Conservation (phyloP, 2,888 invertebrate genomes). For the Tipula vernalis region DNA sequence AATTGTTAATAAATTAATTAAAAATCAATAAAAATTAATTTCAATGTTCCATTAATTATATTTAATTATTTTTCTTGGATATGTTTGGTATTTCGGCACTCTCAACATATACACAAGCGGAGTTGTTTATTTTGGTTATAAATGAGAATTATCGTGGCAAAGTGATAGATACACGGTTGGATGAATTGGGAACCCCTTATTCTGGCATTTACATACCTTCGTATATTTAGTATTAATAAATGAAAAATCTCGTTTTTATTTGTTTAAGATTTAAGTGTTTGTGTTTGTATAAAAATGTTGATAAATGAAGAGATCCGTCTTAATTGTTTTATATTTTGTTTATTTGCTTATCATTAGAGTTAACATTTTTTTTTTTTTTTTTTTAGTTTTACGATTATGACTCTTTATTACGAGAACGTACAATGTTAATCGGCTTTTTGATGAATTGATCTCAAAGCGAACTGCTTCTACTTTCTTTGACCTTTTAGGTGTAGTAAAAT, state of each 20-base stretch:
- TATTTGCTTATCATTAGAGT: neutral
- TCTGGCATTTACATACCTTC: neutral
- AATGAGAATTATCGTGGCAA: neutral
- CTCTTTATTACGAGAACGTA: neutral
- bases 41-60: neutral
- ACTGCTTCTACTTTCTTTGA: too few relatives aligned
- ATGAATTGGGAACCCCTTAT: neutral
- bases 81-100: neutral
- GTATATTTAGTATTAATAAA: too few relatives aligned
- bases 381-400: neutral
- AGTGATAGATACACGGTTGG: neutral
- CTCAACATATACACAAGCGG: neutral
- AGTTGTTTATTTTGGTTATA: neutral
- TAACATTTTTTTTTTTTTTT: neutral
- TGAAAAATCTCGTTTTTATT: neutral
- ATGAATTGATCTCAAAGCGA: neutral
- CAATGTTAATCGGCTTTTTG: neutral
- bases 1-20: neutral
- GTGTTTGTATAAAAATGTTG: neutral
- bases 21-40: neutral
- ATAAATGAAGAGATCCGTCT: neutral
- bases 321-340: neutral
- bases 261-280: neutral
- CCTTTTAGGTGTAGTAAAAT: too few relatives aligned
- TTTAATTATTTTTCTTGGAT: neutral